phyloP scores from a whole-genome alignment of 2,888 invertebrate species.

The Pristionchus japonicus region DNA sequence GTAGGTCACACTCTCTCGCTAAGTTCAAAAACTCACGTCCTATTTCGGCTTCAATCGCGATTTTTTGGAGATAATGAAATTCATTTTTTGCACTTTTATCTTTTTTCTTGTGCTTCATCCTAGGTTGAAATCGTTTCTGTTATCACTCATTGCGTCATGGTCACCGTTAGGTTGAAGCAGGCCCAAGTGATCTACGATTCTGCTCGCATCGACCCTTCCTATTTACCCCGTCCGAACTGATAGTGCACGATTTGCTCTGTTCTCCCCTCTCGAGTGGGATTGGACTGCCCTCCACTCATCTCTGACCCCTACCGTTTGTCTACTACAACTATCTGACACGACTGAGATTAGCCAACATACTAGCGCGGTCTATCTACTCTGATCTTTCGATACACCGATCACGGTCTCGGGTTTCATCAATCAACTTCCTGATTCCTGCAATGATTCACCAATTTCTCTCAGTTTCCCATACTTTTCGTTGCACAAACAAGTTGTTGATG shows the following conservation, averaged over 20 bases:
- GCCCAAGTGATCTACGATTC: neutral
- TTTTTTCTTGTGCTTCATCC: neutral
- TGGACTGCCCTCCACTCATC: conserved; percentile 32
- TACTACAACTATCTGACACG: conserved; percentile 39
- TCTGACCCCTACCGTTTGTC: conserved; percentile 31
- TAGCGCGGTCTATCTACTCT: neutral
- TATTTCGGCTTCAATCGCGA: neutral
- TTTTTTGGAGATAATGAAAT: neutral
- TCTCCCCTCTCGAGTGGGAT: conserved; percentile 33
- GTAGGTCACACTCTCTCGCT: neutral
- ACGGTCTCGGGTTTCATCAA: neutral
- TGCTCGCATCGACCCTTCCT: neutral
- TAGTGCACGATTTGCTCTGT: conserved; percentile 38
- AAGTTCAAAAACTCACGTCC: conserved; percentile 35
- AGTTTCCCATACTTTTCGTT: neutral
- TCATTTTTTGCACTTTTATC: neutral
- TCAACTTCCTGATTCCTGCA: neutral
- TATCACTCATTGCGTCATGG: neutral
- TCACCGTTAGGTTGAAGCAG: neutral
- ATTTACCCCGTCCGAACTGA: conserved; percentile 4
- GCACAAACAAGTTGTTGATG: neutral
- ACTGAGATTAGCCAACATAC: conserved; percentile 18
- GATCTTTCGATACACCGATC: neutral
- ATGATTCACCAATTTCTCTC: neutral
- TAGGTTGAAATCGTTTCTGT: neutral